Evolutionary conservation across 2,797 vertebrate species (phyloP).

Genomic region (Enteromius fasciolatus): DNA sequence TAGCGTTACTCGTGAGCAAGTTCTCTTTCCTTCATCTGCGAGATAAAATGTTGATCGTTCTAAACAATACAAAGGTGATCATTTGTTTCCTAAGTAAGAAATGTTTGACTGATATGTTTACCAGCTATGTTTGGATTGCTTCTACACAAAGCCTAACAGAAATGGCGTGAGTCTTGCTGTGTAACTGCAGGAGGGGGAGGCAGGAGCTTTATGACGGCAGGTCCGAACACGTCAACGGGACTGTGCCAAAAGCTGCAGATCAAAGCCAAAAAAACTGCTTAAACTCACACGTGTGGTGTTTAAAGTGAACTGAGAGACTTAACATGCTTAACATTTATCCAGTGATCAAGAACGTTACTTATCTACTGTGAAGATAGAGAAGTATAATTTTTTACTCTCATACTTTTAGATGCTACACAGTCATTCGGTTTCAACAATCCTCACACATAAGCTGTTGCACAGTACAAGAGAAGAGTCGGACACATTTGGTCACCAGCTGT

Average conservation of each 20-base stretch:
- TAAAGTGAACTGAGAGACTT: not conserved
- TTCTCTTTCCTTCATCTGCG: not conserved
- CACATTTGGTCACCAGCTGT: constrained; percentile 43
- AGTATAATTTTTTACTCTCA: too few species aligned
- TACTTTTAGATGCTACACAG: not conserved
- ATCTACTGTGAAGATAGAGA: not conserved
- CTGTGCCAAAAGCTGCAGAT: constrained; percentile 54
- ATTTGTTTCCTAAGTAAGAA: not conserved
- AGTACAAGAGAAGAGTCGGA: not conserved
- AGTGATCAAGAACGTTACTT: not conserved
- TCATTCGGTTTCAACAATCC: not conserved
- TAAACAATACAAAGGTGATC: not conserved
- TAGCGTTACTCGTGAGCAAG: constrained; percentile 57
- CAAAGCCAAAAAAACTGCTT: constrained; percentile 46
- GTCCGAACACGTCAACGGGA: constrained; percentile 66
- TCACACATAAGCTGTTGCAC: not conserved
- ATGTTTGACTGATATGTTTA: not conserved
- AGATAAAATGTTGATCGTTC: not conserved
- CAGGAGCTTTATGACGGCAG: constrained; percentile 59
- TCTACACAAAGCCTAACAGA: constrained; percentile 70
- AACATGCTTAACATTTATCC: not conserved
- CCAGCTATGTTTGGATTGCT: not conserved
- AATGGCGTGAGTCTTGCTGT: constrained; percentile 58
- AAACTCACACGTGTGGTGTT: not conserved
- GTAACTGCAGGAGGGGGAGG: constrained; percentile 51